Evolutionary conservation across 2,113 vertebrate genomes (phyloP).

Genomic region (Anoura caudifer): DNA sequence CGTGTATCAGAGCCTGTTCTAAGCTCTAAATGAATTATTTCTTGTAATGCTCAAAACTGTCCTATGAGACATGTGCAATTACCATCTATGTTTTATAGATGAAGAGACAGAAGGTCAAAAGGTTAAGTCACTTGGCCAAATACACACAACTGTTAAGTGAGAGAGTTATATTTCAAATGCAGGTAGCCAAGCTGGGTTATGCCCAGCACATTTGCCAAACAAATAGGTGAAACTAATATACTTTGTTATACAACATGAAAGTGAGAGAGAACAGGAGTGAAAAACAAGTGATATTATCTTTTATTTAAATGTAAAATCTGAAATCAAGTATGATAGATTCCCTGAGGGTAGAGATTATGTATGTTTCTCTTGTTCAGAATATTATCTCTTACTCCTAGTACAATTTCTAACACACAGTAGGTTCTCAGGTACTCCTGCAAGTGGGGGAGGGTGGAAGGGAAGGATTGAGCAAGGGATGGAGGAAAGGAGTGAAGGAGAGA

Average conservation of each 20-base stretch:
- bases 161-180: slow-evolving; percentile 16
- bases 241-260: not conserved
- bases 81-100: not conserved
- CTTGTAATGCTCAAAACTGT: not conserved
- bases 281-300: not conserved
- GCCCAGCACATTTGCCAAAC: not conserved
- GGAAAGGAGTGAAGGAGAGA: not conserved
- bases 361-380: not conserved
- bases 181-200: not conserved
- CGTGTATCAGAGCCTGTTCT: not conserved
- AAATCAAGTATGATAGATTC: not conserved
- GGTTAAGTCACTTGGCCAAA: not conserved
- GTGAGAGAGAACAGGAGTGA: not conserved
- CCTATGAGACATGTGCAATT: not conserved
- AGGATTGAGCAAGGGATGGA: not conserved
- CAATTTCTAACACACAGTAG: not conserved
- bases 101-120: not conserved
- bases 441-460: not conserved
- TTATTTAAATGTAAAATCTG: not conserved
- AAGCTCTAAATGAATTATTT: not conserved
- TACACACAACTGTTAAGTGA: not conserved
- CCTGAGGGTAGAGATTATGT: not conserved
- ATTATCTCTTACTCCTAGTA: not conserved
- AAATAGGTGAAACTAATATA: not conserved
- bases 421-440: not conserved